Conservation (phyloP, 2,113 vertebrate species). For the Platichthys stellatus region DNA sequence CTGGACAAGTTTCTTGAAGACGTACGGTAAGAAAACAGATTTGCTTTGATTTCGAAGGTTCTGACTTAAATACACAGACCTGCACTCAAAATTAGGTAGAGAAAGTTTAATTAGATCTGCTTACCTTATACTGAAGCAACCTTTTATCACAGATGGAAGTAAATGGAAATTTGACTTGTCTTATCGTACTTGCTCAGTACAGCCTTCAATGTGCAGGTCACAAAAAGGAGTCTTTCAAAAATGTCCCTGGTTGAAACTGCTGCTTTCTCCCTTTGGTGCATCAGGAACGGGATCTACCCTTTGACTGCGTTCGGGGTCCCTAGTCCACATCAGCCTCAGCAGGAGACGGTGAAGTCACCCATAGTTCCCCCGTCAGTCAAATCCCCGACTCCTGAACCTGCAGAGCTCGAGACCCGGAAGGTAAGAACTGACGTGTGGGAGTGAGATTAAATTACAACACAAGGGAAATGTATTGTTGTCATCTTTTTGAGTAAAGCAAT, state of each 20-base stretch:
- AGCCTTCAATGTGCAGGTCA: too few relatives aligned
- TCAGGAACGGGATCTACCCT: constrained; percentile 96
- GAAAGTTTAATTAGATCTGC: background rate
- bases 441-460: background rate
- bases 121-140: too few relatives aligned
- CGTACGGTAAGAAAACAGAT: constrained; percentile 86
- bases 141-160: too few relatives aligned
- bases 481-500: too few relatives aligned
- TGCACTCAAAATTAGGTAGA: too few relatives aligned
- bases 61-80: too few relatives aligned
- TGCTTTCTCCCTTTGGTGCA: background rate
- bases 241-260: background rate
- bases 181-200: background rate
- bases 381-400: constrained; percentile 94
- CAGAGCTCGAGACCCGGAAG: constrained; percentile 96
- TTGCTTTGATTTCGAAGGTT: too few relatives aligned
- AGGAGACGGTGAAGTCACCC: constrained; percentile 94
- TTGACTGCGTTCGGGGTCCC: constrained; percentile 95
- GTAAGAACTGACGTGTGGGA: constrained; percentile 75
- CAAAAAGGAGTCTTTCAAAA: background rate
- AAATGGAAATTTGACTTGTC: too few relatives aligned
- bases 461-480: background rate
- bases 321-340: constrained; percentile 94
- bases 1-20: constrained; percentile 98
- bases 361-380: constrained; percentile 96